Base-by-base conservation (phyloP, 2,888 invertebrate genomes). In the Phengaris arion region DNA sequence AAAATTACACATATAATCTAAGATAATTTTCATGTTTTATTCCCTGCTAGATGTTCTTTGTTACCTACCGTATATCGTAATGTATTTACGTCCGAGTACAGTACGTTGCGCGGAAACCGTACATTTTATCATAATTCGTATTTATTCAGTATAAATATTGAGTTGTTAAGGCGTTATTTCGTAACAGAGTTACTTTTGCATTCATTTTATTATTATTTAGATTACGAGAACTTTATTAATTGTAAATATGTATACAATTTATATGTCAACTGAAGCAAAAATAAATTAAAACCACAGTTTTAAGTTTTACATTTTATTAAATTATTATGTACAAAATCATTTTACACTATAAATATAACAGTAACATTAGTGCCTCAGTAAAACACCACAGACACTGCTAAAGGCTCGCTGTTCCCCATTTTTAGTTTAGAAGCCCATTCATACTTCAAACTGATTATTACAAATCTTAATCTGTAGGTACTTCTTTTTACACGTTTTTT, bases 311-410 rank as follows among this genome's bases (percentile, higher is more conserved):
- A 70, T 74, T 74, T 78, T 54, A 77, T 74, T 79, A 76, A 77
- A 77, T 77, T 79, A 76, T 69, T 75, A 78, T 78, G 78, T 84
- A 87, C 79, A 80, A 78, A 80, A 79, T 78, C 75, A 77, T 77
- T 79, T 78, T 76, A 81, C 77, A 75, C 75, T 76, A 76, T 75
- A 79, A 79, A 79, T 73, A 68, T 77, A 75, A 76, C 64, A 59
- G 76, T 74, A 77, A 77, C 75, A 76, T 78, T 79, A 78, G 80
- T 77, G 78, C 80, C 80, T 76, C 69, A 70, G 69, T 78, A 77
- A 35, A 59, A 77, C 77, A 80, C 80, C 79, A 81, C 80, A 81
- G 78, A 79, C 76, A 77, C 77, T 57, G 55, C 68, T 48, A 73
- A 76, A 74, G 76, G 74, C 57, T 76, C 55, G 13, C 46, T 57